A percentile compares a stretch with the other conserved stretches of the same genome.
phyloP scores from a whole-genome alignment of 2,888 invertebrate genomes.

The Coelogynopora nodosa region DNA sequence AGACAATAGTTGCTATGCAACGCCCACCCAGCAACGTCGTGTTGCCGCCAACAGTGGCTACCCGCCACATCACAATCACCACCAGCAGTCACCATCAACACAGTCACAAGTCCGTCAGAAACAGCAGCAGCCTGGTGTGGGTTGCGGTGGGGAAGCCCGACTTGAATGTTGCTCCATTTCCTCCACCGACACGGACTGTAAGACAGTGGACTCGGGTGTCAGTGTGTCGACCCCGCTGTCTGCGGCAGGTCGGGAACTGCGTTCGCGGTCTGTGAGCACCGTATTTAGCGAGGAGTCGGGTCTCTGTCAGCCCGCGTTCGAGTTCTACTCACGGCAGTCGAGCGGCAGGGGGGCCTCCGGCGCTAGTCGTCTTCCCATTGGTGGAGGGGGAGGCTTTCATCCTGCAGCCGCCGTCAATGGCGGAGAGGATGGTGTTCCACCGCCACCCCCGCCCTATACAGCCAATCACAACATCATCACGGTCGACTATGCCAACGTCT shows the following conservation, averaged over 20 bases:
- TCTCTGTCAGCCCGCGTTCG: background rate
- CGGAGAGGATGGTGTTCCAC: background rate
- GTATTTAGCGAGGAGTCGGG: background rate
- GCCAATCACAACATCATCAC: constrained; percentile 31
- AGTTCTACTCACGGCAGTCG: background rate
- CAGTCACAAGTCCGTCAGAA: too few relatives aligned
- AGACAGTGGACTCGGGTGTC: constrained; percentile 8
- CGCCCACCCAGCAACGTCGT: background rate
- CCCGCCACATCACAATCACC: background rate
- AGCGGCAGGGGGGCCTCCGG: background rate
- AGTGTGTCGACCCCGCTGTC: constrained; percentile 7
- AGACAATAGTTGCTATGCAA: background rate
- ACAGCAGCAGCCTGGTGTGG: too few relatives aligned
- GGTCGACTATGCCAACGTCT: background rate
- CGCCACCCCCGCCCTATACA: constrained; percentile 12
- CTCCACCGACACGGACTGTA: constrained; percentile 17
- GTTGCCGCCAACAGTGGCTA: background rate
- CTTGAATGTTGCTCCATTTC: background rate
- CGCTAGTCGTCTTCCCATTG: background rate
- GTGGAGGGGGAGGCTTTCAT: background rate
- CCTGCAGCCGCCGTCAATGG: too few relatives aligned
- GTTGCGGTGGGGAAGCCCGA: background rate
- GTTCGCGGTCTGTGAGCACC: background rate
- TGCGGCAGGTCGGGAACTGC: background rate
- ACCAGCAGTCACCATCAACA: background rate